These are phyloP conservation scores for Deilephila elpenor DNA, from an alignment of 2,888 invertebrate genomes.

Conservation along the genomic window DNA sequence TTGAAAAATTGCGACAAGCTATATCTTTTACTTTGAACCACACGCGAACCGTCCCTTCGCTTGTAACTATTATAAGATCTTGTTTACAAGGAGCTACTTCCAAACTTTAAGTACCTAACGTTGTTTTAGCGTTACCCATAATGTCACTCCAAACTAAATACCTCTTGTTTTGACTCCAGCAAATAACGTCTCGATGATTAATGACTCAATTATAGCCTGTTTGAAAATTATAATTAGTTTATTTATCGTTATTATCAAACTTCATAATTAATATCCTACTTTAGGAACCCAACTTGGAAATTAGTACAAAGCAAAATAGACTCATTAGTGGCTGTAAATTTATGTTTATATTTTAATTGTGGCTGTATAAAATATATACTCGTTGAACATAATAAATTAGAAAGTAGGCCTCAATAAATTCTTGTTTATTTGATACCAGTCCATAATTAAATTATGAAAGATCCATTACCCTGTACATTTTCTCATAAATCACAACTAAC, in stretches of 20 bases:
- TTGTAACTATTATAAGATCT: slow-evolving; percentile 59
- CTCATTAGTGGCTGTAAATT: slow-evolving; percentile 24
- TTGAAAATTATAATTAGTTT: slow-evolving; percentile 21
- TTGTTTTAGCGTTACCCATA: slow-evolving; percentile 56
- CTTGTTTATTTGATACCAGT: not conserved
- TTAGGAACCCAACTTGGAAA: slow-evolving; percentile 17
- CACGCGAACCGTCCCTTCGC: slow-evolving; percentile 44
- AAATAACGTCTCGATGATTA: slow-evolving; percentile 3
- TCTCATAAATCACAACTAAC: no score
- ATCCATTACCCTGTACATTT: no score
- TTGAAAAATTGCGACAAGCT: not conserved
- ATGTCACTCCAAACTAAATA: slow-evolving; percentile 44
- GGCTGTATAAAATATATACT: slow-evolving; percentile 6
- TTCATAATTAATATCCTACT: slow-evolving; percentile 18
- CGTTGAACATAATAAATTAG: slow-evolving; percentile 13
- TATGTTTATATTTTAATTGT: slow-evolving; percentile 14
- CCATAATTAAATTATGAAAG: not conserved
- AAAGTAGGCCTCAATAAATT: not conserved
- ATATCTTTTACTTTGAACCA: slow-evolving; percentile 47
- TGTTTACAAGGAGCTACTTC: slow-evolving; percentile 58
- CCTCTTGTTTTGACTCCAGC: slow-evolving; percentile 35
- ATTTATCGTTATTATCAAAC: slow-evolving; percentile 23
- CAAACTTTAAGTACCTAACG: slow-evolving; percentile 57
- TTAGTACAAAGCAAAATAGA: slow-evolving; percentile 20
- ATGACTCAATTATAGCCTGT: slow-evolving; percentile 26